Percentiles rank a stretch among this genome's conserved stretches.
phyloP scores from a whole-genome alignment of 2,797 vertebrate genomes.

The Gobio occitaniae region DNA sequence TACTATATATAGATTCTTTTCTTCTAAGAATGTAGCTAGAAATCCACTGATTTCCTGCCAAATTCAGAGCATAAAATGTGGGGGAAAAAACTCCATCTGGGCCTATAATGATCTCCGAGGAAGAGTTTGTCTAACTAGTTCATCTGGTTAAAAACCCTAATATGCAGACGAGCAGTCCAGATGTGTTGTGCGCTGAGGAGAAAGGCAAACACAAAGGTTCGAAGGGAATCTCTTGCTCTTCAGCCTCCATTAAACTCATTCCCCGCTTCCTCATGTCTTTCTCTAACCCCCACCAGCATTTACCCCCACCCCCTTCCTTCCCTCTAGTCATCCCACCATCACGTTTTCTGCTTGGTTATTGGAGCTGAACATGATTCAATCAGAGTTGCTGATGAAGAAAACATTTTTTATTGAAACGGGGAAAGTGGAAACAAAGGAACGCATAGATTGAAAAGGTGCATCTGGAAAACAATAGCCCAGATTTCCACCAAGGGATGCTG shows the following conservation, averaged over 20 bases:
- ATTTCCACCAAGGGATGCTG: constrained; percentile 27
- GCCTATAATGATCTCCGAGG: constrained; percentile 8
- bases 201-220: constrained; percentile 14
- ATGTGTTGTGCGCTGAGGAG: constrained; percentile 7
- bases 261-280: constrained; percentile 12
- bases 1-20: neutral
- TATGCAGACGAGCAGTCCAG: neutral
- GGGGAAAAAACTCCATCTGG: neutral
- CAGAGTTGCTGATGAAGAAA: constrained; percentile 63
- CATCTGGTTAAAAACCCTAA: constrained; percentile 28
- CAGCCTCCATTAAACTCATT: constrained; percentile 49
- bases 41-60: neutral
- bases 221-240: constrained; percentile 28
- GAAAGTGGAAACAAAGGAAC: constrained; percentile 54
- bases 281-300: constrained; percentile 45
- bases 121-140: constrained; percentile 16
- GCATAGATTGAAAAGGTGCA: constrained; percentile 4
- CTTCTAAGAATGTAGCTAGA: neutral
- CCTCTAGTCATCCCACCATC: constrained; percentile 49
- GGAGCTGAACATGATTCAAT: constrained; percentile 67
- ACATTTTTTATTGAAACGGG: constrained; percentile 53
- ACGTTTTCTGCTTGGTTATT: constrained; percentile 62
- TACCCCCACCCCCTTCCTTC: constrained; percentile 41
- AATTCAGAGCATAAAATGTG: constrained; percentile 3
- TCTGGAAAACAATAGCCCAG: constrained; percentile 38